Base-by-base conservation (phyloP, 2,797 vertebrate species). In the Euthynnus affinis region DNA sequence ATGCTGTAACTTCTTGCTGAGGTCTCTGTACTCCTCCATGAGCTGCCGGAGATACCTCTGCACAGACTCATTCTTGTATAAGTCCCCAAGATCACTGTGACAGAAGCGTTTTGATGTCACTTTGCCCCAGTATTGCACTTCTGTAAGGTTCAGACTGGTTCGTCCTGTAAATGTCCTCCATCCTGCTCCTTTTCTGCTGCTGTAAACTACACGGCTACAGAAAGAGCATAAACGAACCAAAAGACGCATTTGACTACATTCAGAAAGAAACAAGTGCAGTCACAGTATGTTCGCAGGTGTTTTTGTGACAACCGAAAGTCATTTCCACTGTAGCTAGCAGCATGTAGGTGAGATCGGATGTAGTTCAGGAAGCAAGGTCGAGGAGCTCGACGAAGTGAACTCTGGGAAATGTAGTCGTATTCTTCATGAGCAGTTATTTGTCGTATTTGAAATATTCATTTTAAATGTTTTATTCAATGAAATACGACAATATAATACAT, bases 1-100 rank as follows among this genome's bases (percentile, higher is more conserved):
- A 0, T 59, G 88, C 74, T 92, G 92, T 55, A 98, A 65, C 66
- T 83, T 93, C 22, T 49, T 32, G 48, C 60, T 88, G 8, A 96
- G 42, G 5, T 82, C 59, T 73, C 80, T 78, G 84, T 96, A 90
- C 58, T 99, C 96, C 71, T 93, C 89, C 74, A 86, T 87, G 59
- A 97, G 78, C 51, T 87, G 90, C 71, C 91, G 90, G 5, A 98
- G 44, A 18, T 97, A 95, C 59, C 82, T 95, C 86, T 95, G 96
- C 9, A 99, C 90, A 0, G 88, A 81, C 52, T 91, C 87, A 0
- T 87, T 89, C 18, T 91, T 87, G 92, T 96, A 95, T 29, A 97
- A 22, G 13, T 93, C 91, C 23, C 51, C 91, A 9, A 88, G 51
- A 34, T 89, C 80, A 8, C 83, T 76, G 82, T 96, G 89, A 53